Percentiles rank a stretch among this genome's conserved stretches.
phyloP scores from a whole-genome alignment of 2,113 vertebrate genomes.

The Promerops cafer region DNA sequence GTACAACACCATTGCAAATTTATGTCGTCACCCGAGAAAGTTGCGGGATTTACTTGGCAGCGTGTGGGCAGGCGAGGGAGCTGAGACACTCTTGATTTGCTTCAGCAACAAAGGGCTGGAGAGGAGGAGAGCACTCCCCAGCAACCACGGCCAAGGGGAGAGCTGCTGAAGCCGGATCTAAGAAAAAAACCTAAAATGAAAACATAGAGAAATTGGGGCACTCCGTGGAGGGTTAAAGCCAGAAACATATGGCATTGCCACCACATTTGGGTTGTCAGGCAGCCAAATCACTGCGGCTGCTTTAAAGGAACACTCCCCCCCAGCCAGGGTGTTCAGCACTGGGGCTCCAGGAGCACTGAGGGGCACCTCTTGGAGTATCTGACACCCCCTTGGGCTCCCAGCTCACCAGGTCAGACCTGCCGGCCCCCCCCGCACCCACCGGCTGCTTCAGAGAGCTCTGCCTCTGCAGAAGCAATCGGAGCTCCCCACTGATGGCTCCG shows the following conservation, averaged over 20 bases:
- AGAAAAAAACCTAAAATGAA: background rate
- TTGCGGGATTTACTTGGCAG: background rate
- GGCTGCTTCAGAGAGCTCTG: rapidly evolving
- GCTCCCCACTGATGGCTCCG: background rate
- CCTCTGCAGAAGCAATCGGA: rapidly evolving
- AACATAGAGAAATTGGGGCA: background rate
- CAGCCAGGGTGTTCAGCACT: background rate
- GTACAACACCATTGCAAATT: slow-evolving; percentile 45
- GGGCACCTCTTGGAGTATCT: background rate
- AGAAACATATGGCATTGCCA: background rate
- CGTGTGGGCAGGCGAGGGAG: background rate
- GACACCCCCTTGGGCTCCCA: background rate
- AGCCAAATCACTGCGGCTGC: background rate
- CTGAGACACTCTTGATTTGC: background rate
- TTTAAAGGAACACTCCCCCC: background rate
- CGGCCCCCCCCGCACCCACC: background rate
- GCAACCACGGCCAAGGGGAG: background rate
- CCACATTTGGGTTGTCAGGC: background rate
- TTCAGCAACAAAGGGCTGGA: background rate
- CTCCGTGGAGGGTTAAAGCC: background rate
- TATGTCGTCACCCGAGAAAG: slow-evolving; percentile 48
- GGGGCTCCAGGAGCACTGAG: background rate
- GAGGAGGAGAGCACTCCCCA: background rate
- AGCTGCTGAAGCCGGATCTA: background rate
- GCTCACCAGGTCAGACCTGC: background rate